phyloP scores from a whole-genome alignment of 2,797 vertebrate genomes.

The Muscicapa comitata region DNA sequence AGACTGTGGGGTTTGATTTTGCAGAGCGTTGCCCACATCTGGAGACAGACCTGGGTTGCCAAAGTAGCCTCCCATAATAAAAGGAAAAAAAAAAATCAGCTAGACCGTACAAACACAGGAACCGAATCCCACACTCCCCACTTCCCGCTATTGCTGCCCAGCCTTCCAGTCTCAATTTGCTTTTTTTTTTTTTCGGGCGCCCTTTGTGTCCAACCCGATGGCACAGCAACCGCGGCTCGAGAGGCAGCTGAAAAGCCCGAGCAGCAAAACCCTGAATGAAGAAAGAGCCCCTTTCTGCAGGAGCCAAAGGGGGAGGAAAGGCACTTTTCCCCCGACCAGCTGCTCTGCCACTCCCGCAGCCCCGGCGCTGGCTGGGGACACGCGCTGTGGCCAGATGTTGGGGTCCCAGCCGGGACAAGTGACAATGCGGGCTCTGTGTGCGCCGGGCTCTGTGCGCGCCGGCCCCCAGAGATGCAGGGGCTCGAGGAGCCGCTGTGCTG shows the following conservation, averaged over 20 bases:
- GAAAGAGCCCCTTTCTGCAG: slow-evolving; percentile 38
- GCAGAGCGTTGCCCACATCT: neutral
- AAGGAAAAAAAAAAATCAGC: neutral
- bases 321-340: slow-evolving; percentile 39
- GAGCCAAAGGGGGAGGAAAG: slow-evolving; percentile 18
- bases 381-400: slow-evolving; percentile 56
- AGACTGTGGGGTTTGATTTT: neutral
- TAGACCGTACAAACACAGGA: slow-evolving; percentile 40
- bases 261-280: neutral
- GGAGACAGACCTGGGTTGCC: neutral
- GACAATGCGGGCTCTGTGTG: slow-evolving; percentile 61
- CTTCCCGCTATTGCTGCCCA: slow-evolving; percentile 44
- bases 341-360: slow-evolving; percentile 10
- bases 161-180: neutral
- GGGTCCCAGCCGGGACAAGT: neutral
- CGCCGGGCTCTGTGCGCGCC: neutral
- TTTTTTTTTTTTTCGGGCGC: neutral
- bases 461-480: neutral
- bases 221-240: neutral
- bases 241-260: slow-evolving; percentile 54
- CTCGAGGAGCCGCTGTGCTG: neutral
- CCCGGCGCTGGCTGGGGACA: neutral
- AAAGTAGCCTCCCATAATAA: neutral
- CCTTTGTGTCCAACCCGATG: slow-evolving; percentile 45
- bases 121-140: slow-evolving; percentile 33